Conservation (phyloP, 35 echinoderm and acorn worm genomes). For the Patiria miniata region DNA sequence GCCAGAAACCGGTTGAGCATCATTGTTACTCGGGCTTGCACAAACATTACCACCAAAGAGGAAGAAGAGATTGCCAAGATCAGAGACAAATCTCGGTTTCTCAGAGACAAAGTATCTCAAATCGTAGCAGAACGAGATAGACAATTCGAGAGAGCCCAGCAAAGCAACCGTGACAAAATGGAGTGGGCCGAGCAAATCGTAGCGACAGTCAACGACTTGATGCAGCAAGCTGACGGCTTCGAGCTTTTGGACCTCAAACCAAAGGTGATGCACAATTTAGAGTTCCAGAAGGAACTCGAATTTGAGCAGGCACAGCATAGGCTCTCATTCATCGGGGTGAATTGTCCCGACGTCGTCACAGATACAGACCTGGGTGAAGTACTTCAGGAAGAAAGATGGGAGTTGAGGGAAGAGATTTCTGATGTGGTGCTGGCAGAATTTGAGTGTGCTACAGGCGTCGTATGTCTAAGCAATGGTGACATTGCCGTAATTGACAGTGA, state of each 20-base stretch:
- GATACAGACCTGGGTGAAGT: no score
- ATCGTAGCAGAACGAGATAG: not conserved
- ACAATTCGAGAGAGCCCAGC: not conserved
- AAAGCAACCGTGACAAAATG: not conserved
- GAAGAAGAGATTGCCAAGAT: no score
- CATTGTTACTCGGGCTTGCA: not conserved
- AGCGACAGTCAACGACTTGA: no score
- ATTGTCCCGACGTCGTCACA: not conserved
- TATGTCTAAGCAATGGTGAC: no score
- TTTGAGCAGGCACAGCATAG: no score
- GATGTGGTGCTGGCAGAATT: not conserved
- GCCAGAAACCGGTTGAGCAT: no score
- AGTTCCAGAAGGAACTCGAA: no score
- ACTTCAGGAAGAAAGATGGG: no score
- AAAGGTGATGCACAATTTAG: no score
- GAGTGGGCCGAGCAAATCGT: not conserved
- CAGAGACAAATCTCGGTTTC: not conserved
- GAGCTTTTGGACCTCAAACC: no score
- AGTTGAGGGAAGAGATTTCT: not conserved
- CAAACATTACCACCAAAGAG: no score
- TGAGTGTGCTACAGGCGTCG: not conserved
- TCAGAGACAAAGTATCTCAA: not conserved
- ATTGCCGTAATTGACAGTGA: slow-evolving; percentile 1
- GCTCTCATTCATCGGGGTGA: not conserved
- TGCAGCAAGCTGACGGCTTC: no score